Base-by-base conservation (phyloP, 2,888 invertebrate genomes). In the Agapetus fuscipes region DNA sequence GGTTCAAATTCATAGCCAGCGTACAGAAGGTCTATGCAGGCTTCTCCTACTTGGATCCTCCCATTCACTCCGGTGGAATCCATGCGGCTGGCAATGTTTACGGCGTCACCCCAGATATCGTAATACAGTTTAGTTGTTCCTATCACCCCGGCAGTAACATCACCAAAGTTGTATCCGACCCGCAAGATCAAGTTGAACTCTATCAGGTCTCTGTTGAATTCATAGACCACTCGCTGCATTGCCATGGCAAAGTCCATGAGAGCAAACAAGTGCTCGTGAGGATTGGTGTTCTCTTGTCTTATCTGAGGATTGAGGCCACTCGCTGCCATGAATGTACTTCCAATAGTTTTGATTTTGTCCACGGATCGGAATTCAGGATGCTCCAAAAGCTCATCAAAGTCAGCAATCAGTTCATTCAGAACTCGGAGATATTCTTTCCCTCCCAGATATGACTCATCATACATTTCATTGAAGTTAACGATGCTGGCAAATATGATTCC, bases 51-150 rank as follows among this genome's bases (percentile, higher is more conserved):
- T 58, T 90, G 90, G 49, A 94, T 86, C 33, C 83, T 70, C 41
- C 89, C 86, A 3, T 82, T 74, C 7, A 94, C 80, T 0, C 96
- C 96, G 0, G 95, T 96, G 0, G 91, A 89, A 61, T 97, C 96
- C 97, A 97, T 97, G 37, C 96, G 72, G 5, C 90, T 90, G 0
- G 96, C 91, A 41, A 96, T 93, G 60, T 97, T 97, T 0, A 97
- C 96, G 0, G 96, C 91, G 60, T 97, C 96, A 0, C 96, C 96
- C 96, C 96, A 97, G 52, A 96, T 96, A 60, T 96, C 96, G 54
- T 95, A 97, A 59, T 91, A 89, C 43, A 97, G 67, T 57, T 96
- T 97, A 2, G 88, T 88, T 5, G 94, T 94, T 0, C 96, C 96
- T 37, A 97, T 95, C 2, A 97, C 87, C 2, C 95, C 95, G 0